Conservation (phyloP, 1,140 invertebrate genomes). For the Drosophila elegans region DNA sequence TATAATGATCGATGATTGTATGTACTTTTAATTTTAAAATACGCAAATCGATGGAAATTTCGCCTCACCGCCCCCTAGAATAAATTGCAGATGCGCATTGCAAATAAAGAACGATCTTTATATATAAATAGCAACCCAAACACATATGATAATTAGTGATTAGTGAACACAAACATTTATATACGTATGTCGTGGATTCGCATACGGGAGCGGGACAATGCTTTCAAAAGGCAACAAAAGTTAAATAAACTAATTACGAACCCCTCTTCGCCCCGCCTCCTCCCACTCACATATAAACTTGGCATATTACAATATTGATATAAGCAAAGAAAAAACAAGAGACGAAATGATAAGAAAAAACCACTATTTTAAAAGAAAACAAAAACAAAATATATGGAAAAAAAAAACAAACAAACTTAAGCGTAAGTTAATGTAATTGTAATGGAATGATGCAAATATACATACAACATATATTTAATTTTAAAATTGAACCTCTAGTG, state of each 20-base stretch:
- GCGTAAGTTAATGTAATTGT: slow-evolving; percentile 73
- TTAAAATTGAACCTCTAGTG: slow-evolving; percentile 22
- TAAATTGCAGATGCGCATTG: slow-evolving; percentile 45
- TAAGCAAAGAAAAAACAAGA: slow-evolving; percentile 57
- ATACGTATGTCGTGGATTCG: slow-evolving; percentile 15
- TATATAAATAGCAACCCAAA: slow-evolving; percentile 22
- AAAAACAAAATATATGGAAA: slow-evolving; percentile 35
- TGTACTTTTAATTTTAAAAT: slow-evolving; percentile 65
- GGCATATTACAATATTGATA: slow-evolving; percentile 75
- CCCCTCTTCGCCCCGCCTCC: background rate
- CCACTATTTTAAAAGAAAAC: slow-evolving; percentile 38
- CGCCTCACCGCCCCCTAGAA: slow-evolving; percentile 28
- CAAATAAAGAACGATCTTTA: slow-evolving; percentile 35
- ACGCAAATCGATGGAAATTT: slow-evolving; percentile 26
- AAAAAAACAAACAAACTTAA: slow-evolving; percentile 38
- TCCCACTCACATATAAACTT: slow-evolving; percentile 61
- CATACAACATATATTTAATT: slow-evolving; percentile 65
- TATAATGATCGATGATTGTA: slow-evolving; percentile 46
- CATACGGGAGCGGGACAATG: slow-evolving; percentile 20
- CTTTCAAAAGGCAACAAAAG: slow-evolving; percentile 54
- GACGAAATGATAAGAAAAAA: slow-evolving; percentile 24
- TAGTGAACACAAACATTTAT: slow-evolving; percentile 24
- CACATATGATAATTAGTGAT: slow-evolving; percentile 61
- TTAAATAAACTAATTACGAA: slow-evolving; percentile 11
- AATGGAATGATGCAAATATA: slow-evolving; percentile 82